Evolutionary conservation across 1,140 invertebrate genomes (phyloP).

Genomic region (Ips nitidus): DNA sequence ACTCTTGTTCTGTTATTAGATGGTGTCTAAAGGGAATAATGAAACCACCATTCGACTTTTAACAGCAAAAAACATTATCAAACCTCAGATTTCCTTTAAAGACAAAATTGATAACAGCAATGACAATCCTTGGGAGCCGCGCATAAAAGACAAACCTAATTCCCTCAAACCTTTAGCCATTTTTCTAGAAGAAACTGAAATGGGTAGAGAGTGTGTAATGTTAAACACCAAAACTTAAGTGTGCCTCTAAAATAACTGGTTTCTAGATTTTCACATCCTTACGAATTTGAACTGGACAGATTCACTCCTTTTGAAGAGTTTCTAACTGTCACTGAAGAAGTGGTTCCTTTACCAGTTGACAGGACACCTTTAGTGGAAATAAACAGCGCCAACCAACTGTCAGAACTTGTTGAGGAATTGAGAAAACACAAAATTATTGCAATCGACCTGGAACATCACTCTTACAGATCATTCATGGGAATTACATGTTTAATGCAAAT

Average conservation of each 20-base stretch:
- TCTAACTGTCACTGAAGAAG: slow-evolving; percentile 52
- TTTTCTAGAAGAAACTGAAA: slow-evolving; percentile 66
- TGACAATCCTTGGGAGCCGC: slow-evolving; percentile 75
- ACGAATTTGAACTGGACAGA: slow-evolving; percentile 80
- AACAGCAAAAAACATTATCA: slow-evolving; percentile 72
- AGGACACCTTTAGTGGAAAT: slow-evolving; percentile 71
- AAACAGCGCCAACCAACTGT: slow-evolving; percentile 65
- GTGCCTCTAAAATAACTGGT: slow-evolving; percentile 8
- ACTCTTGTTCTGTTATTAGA: slow-evolving; percentile 1
- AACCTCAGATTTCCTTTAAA: slow-evolving; percentile 84
- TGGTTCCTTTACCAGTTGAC: slow-evolving; percentile 56
- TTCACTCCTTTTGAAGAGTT: slow-evolving; percentile 60
- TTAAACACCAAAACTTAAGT: background rate
- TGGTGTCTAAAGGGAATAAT: background rate
- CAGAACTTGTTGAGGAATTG: slow-evolving; percentile 68
- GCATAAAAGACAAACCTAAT: slow-evolving; percentile 87
- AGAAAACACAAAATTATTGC: slow-evolving; percentile 71
- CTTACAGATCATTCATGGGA: slow-evolving; percentile 78
- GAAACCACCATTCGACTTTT: slow-evolving; percentile 59
- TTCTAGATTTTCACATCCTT: slow-evolving; percentile 80
- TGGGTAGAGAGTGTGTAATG: slow-evolving; percentile 48
- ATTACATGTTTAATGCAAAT: slow-evolving; percentile 95
- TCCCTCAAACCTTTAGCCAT: slow-evolving; percentile 77
- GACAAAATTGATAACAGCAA: slow-evolving; percentile 82
- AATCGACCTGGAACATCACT: slow-evolving; percentile 89